These are phyloP conservation scores for Crossoptilon crossoptilon DNA, from an alignment of 2,797 vertebrate species.

Conservation along the genomic window DNA sequence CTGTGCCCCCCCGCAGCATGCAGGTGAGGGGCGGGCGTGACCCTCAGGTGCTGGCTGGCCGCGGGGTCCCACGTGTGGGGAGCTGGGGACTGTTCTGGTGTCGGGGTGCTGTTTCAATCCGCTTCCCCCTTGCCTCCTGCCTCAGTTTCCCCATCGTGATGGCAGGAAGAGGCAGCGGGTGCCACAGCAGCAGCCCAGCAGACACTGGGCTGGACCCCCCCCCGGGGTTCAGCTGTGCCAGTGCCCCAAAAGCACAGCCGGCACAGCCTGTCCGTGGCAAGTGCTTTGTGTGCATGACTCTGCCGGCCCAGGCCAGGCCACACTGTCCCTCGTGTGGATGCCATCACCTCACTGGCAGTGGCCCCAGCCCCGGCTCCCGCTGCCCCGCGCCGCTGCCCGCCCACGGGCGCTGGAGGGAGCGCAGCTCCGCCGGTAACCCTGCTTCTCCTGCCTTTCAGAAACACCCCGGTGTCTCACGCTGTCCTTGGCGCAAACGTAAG, in stretches of 20 bases:
- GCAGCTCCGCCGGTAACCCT: background rate
- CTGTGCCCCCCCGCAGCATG: slow-evolving; percentile 58
- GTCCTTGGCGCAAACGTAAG: slow-evolving; percentile 83
- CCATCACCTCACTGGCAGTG: background rate
- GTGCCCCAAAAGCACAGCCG: background rate
- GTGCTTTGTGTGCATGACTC: background rate
- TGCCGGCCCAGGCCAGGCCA: background rate
- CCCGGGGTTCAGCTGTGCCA: rapidly evolving
- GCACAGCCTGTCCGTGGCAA: background rate
- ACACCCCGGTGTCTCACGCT: slow-evolving; percentile 79
- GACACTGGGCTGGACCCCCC: background rate
- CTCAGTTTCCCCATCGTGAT: background rate
- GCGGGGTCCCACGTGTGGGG: background rate
- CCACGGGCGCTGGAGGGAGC: background rate
- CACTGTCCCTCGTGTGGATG: rapidly evolving
- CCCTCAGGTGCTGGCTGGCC: background rate
- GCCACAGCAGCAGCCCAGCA: background rate
- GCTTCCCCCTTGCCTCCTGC: background rate
- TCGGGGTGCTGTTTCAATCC: background rate
- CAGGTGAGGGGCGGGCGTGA: slow-evolving; percentile 68
- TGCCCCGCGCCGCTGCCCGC: background rate
- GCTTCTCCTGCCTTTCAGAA: slow-evolving; percentile 80
- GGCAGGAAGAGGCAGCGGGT: background rate
- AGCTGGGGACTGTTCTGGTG: background rate
- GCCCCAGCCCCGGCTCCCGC: background rate